Evolutionary conservation across 2,888 invertebrate species (phyloP).

Genomic region (Aphodius granarius): DNA sequence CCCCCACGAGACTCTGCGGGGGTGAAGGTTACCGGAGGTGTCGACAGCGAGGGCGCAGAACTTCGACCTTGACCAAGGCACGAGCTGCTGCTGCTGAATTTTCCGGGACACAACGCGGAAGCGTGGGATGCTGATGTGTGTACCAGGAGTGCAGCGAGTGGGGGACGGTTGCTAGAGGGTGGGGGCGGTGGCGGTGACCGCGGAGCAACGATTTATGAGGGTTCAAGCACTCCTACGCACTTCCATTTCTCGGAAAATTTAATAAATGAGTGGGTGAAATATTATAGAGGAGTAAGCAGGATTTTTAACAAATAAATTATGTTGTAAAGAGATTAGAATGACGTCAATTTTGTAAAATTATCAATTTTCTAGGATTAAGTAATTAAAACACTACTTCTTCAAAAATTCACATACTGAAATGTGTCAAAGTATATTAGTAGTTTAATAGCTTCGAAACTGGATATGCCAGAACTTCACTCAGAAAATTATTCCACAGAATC

Average conservation of each 20-base stretch:
- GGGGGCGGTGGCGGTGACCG: constrained; percentile 13
- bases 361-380: no score
- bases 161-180: constrained; percentile 11
- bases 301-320: background rate
- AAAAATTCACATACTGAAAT: no score
- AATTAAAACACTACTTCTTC: no score
- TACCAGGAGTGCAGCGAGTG: background rate
- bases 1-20: background rate
- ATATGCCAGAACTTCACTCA: no score
- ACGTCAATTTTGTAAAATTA: no score
- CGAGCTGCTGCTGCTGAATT: constrained; percentile 38
- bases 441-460: no score
- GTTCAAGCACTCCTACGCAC: background rate
- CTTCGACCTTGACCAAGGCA: constrained; percentile 45
- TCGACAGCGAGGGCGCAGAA: background rate
- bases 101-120: constrained; percentile 32
- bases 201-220: background rate
- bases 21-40: background rate
- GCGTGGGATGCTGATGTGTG: constrained; percentile 10
- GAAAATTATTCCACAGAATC: no score
- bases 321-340: no score
- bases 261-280: background rate
- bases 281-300: background rate
- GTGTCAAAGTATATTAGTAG: no score
- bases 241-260: background rate